These are phyloP conservation scores for Eremobia ochroleuca DNA, from an alignment of 2,888 invertebrate species.

Conservation along the genomic window DNA sequence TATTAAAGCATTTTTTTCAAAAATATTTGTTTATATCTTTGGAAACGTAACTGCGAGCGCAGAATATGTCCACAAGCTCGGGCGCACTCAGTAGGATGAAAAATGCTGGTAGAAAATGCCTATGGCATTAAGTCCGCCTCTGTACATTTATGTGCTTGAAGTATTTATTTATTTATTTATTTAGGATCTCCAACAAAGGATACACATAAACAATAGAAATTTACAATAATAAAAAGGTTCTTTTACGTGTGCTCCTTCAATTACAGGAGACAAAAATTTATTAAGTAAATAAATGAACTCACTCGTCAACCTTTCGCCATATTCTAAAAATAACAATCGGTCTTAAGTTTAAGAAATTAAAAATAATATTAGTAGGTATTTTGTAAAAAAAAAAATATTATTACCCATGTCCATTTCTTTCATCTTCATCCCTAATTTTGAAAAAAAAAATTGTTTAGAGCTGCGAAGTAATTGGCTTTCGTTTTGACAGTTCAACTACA, in stretches of 20 bases:
- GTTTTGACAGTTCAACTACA: too few species aligned
- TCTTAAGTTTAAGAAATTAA: background rate
- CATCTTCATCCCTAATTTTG: slow-evolving; percentile 33
- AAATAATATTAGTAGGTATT: background rate
- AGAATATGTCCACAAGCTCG: background rate
- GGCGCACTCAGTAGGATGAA: background rate
- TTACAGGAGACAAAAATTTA: too few species aligned
- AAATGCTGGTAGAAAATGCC: too few species aligned
- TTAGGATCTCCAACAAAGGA: too few species aligned
- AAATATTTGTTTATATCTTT: background rate
- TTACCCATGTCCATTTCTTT: slow-evolving; percentile 58
- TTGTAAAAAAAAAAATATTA: background rate
- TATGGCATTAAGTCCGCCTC: too few species aligned
- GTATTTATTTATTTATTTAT: too few species aligned
- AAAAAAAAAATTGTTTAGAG: background rate
- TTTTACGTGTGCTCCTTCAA: too few species aligned
- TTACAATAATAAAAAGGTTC: too few species aligned
- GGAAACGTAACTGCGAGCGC: background rate
- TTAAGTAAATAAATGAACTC: slow-evolving; percentile 59
- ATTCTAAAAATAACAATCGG: slow-evolving; percentile 63
- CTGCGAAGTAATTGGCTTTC: background rate
- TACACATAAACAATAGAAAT: too few species aligned
- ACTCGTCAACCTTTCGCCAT: slow-evolving; percentile 76
- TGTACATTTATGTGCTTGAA: too few species aligned
- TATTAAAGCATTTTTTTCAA: background rate